Conservation (phyloP, 1,140 invertebrate genomes). For the Anoplolepis gracilipes region DNA sequence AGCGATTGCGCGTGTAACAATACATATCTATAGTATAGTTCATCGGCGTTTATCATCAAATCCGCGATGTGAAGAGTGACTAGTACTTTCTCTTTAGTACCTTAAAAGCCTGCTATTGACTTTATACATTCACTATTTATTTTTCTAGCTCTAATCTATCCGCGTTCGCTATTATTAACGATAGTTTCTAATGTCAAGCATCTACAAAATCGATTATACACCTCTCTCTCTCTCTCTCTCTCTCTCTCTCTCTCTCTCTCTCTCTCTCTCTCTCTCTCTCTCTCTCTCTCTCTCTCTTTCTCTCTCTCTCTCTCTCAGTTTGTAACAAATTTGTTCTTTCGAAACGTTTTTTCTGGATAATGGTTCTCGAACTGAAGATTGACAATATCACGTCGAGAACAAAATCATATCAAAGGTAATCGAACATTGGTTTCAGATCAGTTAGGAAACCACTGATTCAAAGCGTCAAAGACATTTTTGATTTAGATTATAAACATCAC, state of each 20-base stretch:
- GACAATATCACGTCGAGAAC: background rate
- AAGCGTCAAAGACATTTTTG: background rate
- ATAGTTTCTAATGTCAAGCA: conserved; percentile 16
- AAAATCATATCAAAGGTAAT: background rate
- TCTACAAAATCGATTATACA: conserved; percentile 49
- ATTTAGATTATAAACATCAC: background rate
- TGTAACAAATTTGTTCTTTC: conserved; percentile 12
- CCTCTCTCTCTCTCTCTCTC: no score
- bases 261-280: no score
- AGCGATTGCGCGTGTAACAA: conserved; percentile 61
- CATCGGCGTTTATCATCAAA: conserved; percentile 42
- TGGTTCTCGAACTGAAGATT: background rate
- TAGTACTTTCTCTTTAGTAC: conserved; percentile 75
- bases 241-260: no score
- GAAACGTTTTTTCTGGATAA: background rate
- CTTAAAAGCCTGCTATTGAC: conserved; percentile 65
- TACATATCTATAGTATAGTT: conserved; percentile 61
- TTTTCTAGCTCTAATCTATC: conserved; percentile 65
- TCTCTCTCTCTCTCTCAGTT: no score
- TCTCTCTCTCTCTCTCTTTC: no score
- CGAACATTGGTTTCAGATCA: conserved; percentile 3
- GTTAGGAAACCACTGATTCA: background rate
- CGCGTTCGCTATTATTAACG: conserved; percentile 23
- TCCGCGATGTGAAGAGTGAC: conserved; percentile 66
- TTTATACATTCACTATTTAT: conserved; percentile 68